Base-by-base conservation (phyloP, 1,140 invertebrate species). In the Caenorhabditis latens region DNA sequence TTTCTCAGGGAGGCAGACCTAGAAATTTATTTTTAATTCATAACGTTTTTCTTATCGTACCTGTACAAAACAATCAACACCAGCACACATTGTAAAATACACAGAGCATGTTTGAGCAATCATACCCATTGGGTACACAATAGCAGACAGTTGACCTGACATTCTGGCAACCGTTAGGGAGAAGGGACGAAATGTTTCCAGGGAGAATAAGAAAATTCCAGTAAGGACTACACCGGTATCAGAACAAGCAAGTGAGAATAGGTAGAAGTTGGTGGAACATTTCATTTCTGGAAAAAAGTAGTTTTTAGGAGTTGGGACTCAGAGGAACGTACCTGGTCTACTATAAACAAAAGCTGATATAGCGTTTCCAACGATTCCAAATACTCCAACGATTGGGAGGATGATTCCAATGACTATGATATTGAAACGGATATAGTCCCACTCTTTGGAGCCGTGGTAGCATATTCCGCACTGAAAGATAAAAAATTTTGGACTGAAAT, bases 61-160 rank as follows among this genome's bases (percentile, higher is more conserved):
- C 84, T 92, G 89, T 40, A 90, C 90, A 88, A 92, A 92, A 83
- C 91, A 93, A 86, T 92, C 92, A 24, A 91, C 87, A 42, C 86
- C 91, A 32, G 91, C 91, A 63, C 89, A 87, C 8, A 92, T 61
- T 8, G 91, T 92, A 83, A 92, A 92, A 85, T 92, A 92, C 13
- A 92, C 92, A 2, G 92, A 92, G 84, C 92, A 92, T 19, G 91
- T 91, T 84, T 92, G 91, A 43, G 91, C 91, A 57, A 90, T 90
- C 90, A 91, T 91, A 14, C 90, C 92, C 57, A 91, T 89, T 13
- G 91, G 92, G 86, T 92, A 92, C 19, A 92, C 88, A 65, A 90
- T 83, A 21, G 89, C 89, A 1, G 91, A 92, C 14, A 92, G 84
- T 19, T 83, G 71, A 24, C 89, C 90, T 65, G 86, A 92, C 14